A percentile compares a stretch with the other conserved stretches of the same genome.
phyloP scores from a whole-genome alignment of 2,113 vertebrate genomes.

The Thermophis baileyi region DNA sequence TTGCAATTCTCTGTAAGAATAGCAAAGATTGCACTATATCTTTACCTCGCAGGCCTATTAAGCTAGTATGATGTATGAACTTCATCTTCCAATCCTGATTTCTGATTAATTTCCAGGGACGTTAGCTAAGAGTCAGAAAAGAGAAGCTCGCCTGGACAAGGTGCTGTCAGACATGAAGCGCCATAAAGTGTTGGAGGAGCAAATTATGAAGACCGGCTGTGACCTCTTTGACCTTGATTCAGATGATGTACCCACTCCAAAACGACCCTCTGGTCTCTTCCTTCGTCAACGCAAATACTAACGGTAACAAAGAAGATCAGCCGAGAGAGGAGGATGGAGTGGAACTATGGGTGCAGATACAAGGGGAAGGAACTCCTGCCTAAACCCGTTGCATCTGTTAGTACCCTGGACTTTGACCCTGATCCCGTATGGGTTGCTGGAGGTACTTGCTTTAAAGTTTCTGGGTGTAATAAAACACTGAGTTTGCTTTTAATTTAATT shows the following conservation, averaged over 20 bases:
- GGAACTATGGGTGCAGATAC: not conserved
- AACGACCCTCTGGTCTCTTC: constrained; percentile 74
- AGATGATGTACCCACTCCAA: constrained; percentile 44
- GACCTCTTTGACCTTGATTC: constrained; percentile 71
- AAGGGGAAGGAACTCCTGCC: not conserved
- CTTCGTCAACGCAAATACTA: constrained; percentile 79
- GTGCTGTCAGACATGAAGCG: constrained; percentile 89
- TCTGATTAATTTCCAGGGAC: not conserved
- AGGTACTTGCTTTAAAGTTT: not conserved
- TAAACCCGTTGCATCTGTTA: not conserved
- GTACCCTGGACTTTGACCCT: not conserved
- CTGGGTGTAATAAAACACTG: not conserved
- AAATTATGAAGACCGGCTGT: constrained; percentile 73
- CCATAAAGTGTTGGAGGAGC: constrained; percentile 86
- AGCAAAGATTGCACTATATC: not conserved
- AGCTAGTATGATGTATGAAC: not conserved
- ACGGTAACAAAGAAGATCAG: not conserved
- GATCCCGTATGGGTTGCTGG: not conserved
- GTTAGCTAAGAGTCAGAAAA: constrained; percentile 75
- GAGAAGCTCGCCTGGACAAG: constrained; percentile 85
- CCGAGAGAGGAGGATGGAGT: too few species aligned
- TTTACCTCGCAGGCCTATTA: not conserved
- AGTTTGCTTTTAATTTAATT: not conserved
- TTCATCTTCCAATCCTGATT: not conserved
- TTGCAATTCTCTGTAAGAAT: not conserved